Conservation (phyloP, 2,888 invertebrate species). For the Volucella inanis region DNA sequence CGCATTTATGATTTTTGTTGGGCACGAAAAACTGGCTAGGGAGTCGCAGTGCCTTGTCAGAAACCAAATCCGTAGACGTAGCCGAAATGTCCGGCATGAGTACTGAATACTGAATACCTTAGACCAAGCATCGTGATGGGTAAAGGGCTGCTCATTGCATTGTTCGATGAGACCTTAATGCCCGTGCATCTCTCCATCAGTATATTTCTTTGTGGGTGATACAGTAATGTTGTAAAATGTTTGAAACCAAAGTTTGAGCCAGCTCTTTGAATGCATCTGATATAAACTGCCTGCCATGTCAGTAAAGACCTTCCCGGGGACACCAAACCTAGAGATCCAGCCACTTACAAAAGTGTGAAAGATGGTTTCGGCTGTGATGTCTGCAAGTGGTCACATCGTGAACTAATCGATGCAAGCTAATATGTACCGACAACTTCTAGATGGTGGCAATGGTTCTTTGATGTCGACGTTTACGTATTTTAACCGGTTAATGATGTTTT, state of each 20-base stretch:
- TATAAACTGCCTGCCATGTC: not conserved
- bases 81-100: no score
- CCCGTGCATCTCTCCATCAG: not conserved
- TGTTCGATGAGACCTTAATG: not conserved
- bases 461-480: no score
- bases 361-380: conserved; percentile 1
- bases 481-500: no score
- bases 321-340: not conserved
- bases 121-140: no score
- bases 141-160: not conserved
- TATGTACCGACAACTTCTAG: not conserved
- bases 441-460: no score
- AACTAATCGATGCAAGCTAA: not conserved
- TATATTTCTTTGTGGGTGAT: not conserved
- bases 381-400: conserved; percentile 1
- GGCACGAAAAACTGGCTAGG: no score
- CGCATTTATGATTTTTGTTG: no score
- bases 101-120: no score
- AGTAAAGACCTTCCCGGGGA: not conserved
- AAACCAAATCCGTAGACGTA: no score
- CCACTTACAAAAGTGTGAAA: not conserved
- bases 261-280: not conserved
- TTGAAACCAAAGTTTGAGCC: not conserved
- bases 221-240: not conserved
- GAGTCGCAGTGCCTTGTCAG: no score